phyloP scores from a whole-genome alignment of 1,140 invertebrate species.

The Ptiloglossa arizonensis region DNA sequence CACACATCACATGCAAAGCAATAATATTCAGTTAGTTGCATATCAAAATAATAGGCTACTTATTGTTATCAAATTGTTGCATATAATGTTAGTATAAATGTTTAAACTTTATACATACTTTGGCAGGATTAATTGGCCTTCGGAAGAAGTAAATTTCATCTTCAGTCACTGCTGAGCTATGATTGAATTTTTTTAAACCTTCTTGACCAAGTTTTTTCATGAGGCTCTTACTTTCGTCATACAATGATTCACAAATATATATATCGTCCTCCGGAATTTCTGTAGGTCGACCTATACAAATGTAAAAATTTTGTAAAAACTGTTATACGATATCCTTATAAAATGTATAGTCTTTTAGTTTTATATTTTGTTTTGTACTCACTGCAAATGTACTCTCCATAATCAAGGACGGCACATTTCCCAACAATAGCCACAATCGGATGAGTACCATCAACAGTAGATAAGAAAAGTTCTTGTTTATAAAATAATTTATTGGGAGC shows the following conservation, averaged over 20 bases:
- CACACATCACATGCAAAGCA: slow-evolving; percentile 70
- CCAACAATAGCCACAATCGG: slow-evolving; percentile 94
- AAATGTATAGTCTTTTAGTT: slow-evolving; percentile 4
- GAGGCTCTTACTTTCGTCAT: slow-evolving; percentile 93
- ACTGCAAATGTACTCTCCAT: slow-evolving; percentile 95
- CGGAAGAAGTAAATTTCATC: slow-evolving; percentile 97
- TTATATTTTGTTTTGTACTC: slow-evolving; percentile 76
- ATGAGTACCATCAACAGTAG: slow-evolving; percentile 95
- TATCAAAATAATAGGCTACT: slow-evolving; percentile 27
- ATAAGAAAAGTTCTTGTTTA: slow-evolving; percentile 96
- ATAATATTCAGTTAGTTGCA: slow-evolving; percentile 64
- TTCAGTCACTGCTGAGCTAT: slow-evolving; percentile 91
- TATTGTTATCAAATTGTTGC: slow-evolving; percentile 23
- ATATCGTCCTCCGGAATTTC: slow-evolving; percentile 96
- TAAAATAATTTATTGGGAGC: slow-evolving; percentile 91
- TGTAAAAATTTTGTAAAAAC: slow-evolving; percentile 3
- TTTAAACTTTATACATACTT: slow-evolving; percentile 81
- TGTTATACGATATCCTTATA: slow-evolving; percentile 1
- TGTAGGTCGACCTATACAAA: slow-evolving; percentile 90
- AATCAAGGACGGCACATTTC: slow-evolving; percentile 94
- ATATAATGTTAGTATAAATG: slow-evolving; percentile 41
- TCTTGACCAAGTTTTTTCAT: slow-evolving; percentile 88
- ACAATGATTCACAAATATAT: slow-evolving; percentile 96
- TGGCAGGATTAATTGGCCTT: slow-evolving; percentile 88
- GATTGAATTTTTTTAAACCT: slow-evolving; percentile 91